Base-by-base conservation (phyloP, 2,113 vertebrate genomes). In the Amblyopsis rosae region DNA sequence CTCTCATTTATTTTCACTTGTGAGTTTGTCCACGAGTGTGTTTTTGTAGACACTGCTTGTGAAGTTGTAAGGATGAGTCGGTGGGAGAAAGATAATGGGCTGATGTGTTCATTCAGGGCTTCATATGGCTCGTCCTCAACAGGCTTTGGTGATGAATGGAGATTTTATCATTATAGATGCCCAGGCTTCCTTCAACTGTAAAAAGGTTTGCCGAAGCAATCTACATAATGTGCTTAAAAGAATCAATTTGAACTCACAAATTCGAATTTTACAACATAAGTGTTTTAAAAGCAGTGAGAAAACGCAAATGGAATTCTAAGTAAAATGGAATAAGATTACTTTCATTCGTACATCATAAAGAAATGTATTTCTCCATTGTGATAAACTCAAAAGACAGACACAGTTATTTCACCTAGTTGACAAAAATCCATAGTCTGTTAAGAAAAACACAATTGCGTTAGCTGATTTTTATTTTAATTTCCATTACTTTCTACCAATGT, bases 1-100 rank as follows among this genome's bases (percentile, higher is more conserved):
- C 77, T 91, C 91, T 92, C 90, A 92, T 93, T 93, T 92, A 89
- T 91, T 92, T 90, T 87, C 80, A 83, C 87, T 86, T 84, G 87
- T 82, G 87, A 83, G 86, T 82, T 87, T 73, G 88, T 92, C 89
- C 90, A 87, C 75, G 79, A 55, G 79, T 79, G 83, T 62, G 72
- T 86, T 80, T 81, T 85, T 66, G 87, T 87, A 72, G 86, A 75
- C 70, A 69, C 82, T 77, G 80, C 80, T 85, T 89, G 88, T 79
- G 86, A 92, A 86, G 90, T 91, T 82, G 70, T 79, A 83, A 86
- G 75, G 80, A 85, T 79, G 73, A 84, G 85, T 87, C 81, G 76
- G 71, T 26, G 57, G 48, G 68, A 72, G 73, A 79, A 73, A 68
- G 81, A 88, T 86, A 84, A 81, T 87, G 77, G 83, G 59, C 75